Percentiles rank a stretch among this genome's conserved stretches.
These are phyloP conservation scores for Cryptus viduatorius DNA, from an alignment of 2,888 invertebrate genomes.

Conservation along the genomic window DNA sequence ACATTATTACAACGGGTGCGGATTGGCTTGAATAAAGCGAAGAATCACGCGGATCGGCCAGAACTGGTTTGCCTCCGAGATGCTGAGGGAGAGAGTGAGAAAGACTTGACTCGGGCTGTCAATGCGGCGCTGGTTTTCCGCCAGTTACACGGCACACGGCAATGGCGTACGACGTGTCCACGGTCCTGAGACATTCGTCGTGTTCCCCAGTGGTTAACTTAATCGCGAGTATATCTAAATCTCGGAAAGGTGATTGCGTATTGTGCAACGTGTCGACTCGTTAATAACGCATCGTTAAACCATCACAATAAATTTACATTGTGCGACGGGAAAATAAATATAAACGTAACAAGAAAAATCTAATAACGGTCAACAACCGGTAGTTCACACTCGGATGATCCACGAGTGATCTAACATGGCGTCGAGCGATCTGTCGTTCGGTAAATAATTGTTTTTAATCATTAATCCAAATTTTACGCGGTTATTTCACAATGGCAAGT, in stretches of 20 bases:
- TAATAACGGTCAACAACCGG: constrained; percentile 56
- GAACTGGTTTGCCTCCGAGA: constrained; percentile 69
- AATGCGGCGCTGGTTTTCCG: constrained; percentile 61
- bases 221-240: constrained; percentile 33
- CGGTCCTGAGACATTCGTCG: constrained; percentile 18
- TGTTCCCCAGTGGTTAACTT: constrained; percentile 12
- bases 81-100: constrained; percentile 16
- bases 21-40: constrained; percentile 27
- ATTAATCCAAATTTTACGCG: constrained; percentile 24
- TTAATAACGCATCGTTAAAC: constrained; percentile 4
- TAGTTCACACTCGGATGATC: constrained; percentile 77
- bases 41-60: constrained; percentile 62
- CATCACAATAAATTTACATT: neutral
- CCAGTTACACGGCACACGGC: constrained; percentile 79
- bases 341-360: constrained; percentile 5
- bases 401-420: constrained; percentile 83
- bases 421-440: constrained; percentile 84
- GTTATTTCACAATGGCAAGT: constrained; percentile 7
- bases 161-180: constrained; percentile 74
- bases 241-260: neutral
- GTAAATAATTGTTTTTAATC: constrained; percentile 78
- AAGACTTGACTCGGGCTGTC: constrained; percentile 40
- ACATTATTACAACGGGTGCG: neutral
- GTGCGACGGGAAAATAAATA: constrained; percentile 8
- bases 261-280: neutral